phyloP scores from a whole-genome alignment of 2,113 vertebrate genomes.

The Aphyosemion australe region DNA sequence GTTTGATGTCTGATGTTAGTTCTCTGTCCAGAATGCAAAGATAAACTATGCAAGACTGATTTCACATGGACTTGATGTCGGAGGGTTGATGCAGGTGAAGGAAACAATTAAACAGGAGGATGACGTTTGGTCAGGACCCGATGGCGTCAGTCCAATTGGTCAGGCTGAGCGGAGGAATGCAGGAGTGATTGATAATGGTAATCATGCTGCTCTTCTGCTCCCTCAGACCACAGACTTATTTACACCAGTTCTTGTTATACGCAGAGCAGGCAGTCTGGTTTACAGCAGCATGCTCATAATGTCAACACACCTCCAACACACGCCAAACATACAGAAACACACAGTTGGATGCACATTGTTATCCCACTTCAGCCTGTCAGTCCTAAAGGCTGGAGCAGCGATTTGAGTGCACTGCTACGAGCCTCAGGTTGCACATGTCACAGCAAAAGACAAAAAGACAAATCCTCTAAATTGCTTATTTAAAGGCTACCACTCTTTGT shows the following conservation, averaged over 20 bases:
- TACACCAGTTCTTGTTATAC: constrained; percentile 64
- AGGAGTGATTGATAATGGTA: constrained; percentile 73
- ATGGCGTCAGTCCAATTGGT: constrained; percentile 52
- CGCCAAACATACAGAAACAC: constrained; percentile 46
- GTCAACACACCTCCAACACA: constrained; percentile 82
- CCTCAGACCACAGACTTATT: constrained; percentile 72
- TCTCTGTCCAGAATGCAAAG: constrained; percentile 26
- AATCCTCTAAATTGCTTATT: not conserved
- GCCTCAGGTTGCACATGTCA: too few relatives aligned
- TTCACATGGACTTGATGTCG: constrained; percentile 34
- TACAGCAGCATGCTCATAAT: constrained; percentile 56
- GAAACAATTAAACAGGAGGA: constrained; percentile 74
- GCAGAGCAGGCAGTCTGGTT: constrained; percentile 66
- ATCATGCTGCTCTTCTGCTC: constrained; percentile 62
- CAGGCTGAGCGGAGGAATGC: constrained; percentile 60
- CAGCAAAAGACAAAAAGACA: too few relatives aligned
- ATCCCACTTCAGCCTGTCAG: too few relatives aligned
- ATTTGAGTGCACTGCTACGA: too few relatives aligned
- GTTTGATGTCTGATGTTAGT: constrained; percentile 47
- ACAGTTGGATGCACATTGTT: constrained; percentile 6
- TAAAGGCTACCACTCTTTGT: too few relatives aligned
- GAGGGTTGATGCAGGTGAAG: constrained; percentile 69
- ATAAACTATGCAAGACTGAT: constrained; percentile 43
- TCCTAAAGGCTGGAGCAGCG: constrained; percentile 3
- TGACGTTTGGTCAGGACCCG: constrained; percentile 64